phyloP scores from a whole-genome alignment of 2,797 vertebrate species.

The Margarornis squamiger region DNA sequence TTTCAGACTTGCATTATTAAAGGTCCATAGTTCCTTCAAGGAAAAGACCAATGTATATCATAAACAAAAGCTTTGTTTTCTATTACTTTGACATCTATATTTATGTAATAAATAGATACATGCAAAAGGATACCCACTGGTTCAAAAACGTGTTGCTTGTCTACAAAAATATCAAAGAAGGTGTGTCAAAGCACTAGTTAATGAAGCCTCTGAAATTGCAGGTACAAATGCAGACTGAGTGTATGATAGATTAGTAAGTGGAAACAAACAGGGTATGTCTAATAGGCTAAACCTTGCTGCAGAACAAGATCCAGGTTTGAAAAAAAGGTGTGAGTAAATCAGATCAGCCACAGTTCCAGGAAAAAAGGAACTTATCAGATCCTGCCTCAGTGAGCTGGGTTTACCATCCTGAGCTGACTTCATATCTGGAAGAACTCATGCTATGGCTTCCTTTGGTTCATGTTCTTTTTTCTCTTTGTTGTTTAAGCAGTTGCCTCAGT shows the following conservation, averaged over 20 bases:
- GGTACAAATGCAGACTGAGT: not conserved
- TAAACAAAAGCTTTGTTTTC: not conserved
- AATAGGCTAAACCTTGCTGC: not conserved
- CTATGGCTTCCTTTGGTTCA: not conserved
- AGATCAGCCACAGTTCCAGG: not conserved
- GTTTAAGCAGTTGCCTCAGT: not conserved
- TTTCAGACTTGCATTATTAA: not conserved
- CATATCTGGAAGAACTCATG: not conserved
- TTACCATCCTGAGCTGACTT: not conserved
- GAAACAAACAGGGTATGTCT: not conserved
- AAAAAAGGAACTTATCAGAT: not conserved
- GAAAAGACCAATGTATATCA: not conserved
- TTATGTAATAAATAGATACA: not conserved
- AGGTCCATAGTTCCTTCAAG: not conserved
- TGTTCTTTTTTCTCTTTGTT: rapidly evolving
- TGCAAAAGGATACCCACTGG: not conserved
- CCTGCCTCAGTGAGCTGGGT: not conserved
- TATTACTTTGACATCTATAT: not conserved
- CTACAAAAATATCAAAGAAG: not conserved
- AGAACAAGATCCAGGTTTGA: not conserved
- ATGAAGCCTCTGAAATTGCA: not conserved
- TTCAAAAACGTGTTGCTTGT: not conserved
- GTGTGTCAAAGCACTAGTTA: not conserved
- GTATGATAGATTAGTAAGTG: not conserved
- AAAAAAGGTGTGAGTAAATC: not conserved